Evolutionary conservation across 92 coral and sea anemone species (phyloP).

Genomic region (Palythoa grandis): DNA sequence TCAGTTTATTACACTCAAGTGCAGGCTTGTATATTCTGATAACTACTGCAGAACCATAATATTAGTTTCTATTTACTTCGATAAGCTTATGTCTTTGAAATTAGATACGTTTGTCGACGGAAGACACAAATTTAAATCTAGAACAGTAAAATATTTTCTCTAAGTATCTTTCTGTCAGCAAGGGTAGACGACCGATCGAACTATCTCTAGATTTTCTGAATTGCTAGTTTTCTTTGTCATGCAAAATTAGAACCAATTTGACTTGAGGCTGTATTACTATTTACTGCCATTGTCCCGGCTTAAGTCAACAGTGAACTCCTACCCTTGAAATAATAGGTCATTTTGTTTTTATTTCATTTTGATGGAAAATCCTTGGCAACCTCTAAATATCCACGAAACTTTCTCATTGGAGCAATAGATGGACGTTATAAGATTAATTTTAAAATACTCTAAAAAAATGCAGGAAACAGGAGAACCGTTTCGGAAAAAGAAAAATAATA

Average conservation of each 20-base stretch:
- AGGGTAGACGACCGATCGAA: not conserved
- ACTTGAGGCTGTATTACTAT: conserved; percentile 19
- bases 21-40: too few relatives aligned
- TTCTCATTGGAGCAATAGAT: not conserved
- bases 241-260: conserved; percentile 44
- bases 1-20: too few relatives aligned
- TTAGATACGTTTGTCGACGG: not conserved
- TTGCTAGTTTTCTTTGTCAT: conserved; percentile 48
- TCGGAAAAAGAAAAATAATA: too few relatives aligned
- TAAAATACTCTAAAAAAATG: not conserved
- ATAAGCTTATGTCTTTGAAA: too few relatives aligned
- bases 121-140: not conserved
- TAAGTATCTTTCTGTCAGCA: not conserved
- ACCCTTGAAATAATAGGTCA: not conserved
- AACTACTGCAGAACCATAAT: too few relatives aligned
- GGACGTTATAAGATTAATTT: not conserved
- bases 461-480: not conserved
- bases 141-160: not conserved
- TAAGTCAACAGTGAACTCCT: conserved; percentile 25
- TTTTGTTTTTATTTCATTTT: conserved; percentile 17
- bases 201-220: not conserved
- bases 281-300: conserved; percentile 24
- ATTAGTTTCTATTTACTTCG: too few relatives aligned
- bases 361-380: not conserved
- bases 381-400: not conserved